These are phyloP conservation scores for Brevimyrus niger DNA, from an alignment of 2,113 vertebrate species.

Conservation along the genomic window DNA sequence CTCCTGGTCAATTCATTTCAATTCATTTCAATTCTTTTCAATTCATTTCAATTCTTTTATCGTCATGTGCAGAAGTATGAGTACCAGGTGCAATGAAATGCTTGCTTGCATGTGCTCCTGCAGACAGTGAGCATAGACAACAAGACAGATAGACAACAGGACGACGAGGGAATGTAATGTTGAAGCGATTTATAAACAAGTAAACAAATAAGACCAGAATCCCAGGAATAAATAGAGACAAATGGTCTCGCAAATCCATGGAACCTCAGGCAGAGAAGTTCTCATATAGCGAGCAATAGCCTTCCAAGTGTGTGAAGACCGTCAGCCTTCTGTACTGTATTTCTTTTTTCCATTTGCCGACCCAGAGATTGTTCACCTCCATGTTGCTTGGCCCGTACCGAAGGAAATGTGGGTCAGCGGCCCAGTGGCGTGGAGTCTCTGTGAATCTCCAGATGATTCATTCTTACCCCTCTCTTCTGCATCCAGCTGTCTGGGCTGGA, in stretches of 20 bases:
- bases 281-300: background rate
- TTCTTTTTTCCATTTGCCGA: background rate
- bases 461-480: background rate
- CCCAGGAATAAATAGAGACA: too few relatives aligned
- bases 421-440: background rate
- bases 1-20: background rate
- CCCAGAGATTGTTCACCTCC: background rate
- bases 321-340: background rate
- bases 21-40: too few relatives aligned
- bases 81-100: too few relatives aligned
- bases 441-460: conserved; percentile 17
- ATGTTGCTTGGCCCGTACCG: background rate
- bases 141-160: too few relatives aligned
- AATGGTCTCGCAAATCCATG: background rate
- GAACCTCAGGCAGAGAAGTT: background rate
- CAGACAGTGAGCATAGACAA: too few relatives aligned
- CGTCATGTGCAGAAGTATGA: too few relatives aligned
- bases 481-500: conserved; percentile 5
- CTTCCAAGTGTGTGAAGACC: background rate
- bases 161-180: too few relatives aligned
- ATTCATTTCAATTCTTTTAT: too few relatives aligned
- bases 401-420: conserved; percentile 15
- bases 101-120: too few relatives aligned
- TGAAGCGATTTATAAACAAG: too few relatives aligned
- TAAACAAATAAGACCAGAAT: too few relatives aligned